Percentiles rank a stretch among this genome's conserved stretches.
phyloP scores from a whole-genome alignment of 2,797 vertebrate species.

The Chelonia mydas region DNA sequence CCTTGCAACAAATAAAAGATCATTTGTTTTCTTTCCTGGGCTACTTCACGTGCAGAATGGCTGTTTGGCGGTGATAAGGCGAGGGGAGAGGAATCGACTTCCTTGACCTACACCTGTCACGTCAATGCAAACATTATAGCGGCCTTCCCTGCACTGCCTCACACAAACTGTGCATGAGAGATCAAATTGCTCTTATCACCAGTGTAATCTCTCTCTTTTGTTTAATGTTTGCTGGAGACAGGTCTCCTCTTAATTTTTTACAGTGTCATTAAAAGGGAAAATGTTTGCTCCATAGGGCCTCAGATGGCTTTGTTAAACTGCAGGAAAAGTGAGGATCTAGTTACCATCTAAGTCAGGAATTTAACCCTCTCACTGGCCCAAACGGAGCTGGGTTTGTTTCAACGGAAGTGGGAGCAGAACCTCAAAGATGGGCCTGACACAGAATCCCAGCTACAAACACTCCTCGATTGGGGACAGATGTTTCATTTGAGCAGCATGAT shows the following conservation, averaged over 20 bases:
- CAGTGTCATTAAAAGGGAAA: slow-evolving; percentile 60
- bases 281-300: slow-evolving; percentile 57
- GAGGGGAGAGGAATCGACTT: accelerated
- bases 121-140: background rate
- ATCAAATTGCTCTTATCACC: accelerated
- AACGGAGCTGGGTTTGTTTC: accelerated
- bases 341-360: background rate
- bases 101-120: background rate
- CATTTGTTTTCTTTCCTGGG: background rate
- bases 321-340: slow-evolving; percentile 20
- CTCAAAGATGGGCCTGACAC: accelerated
- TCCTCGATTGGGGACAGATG: background rate
- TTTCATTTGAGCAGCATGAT: background rate
- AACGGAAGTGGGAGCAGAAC: background rate
- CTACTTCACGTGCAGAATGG: accelerated
- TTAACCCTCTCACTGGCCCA: background rate
- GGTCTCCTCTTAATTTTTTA: slow-evolving; percentile 52
- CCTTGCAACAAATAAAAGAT: background rate
- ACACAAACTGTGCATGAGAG: background rate
- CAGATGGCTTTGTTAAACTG: slow-evolving; percentile 60
- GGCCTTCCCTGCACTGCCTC: accelerated
- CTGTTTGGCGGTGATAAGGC: accelerated
- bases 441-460: background rate
- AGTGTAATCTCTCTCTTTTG: slow-evolving; percentile 20
- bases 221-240: slow-evolving; percentile 27